Conservation (phyloP, 2,113 vertebrate species). For the Lepus europaeus region DNA sequence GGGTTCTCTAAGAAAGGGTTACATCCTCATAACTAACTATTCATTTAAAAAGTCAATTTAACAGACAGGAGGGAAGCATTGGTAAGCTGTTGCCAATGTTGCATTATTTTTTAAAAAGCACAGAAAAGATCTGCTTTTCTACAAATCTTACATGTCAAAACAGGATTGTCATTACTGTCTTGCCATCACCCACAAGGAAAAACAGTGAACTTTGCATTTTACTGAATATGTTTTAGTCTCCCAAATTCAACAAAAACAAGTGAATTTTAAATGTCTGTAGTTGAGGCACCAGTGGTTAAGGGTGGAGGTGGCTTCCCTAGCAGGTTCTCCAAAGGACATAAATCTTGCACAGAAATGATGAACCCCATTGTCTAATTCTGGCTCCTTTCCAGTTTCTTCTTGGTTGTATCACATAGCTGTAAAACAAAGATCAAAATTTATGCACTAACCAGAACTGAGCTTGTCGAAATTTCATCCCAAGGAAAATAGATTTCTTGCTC, state of each 20-base stretch:
- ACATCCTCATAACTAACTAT: conserved; percentile 46
- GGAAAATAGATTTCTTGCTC: background rate
- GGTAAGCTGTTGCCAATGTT: too few species aligned
- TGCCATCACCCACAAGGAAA: conserved; percentile 61
- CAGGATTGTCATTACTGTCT: conserved; percentile 34
- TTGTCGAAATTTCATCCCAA: conserved; percentile 20
- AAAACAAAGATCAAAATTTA: conserved; percentile 75
- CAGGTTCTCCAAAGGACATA: conserved; percentile 77
- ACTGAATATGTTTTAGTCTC: conserved; percentile 57
- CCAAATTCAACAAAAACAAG: conserved; percentile 58
- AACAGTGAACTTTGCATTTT: conserved; percentile 69
- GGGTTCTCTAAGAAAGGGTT: conserved; percentile 68
- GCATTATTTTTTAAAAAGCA: background rate
- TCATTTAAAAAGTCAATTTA: conserved; percentile 13
- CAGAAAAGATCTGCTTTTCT: conserved; percentile 29
- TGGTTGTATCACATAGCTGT: conserved; percentile 78
- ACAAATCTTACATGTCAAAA: conserved; percentile 30
- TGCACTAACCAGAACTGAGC: background rate
- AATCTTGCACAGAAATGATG: conserved; percentile 82
- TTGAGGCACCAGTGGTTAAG: conserved; percentile 85
- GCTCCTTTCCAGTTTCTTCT: conserved; percentile 78
- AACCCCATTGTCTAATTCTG: conserved; percentile 77
- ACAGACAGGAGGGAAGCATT: background rate
- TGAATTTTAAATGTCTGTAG: conserved; percentile 76
- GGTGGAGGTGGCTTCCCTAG: conserved; percentile 78